Evolutionary conservation across 2,797 vertebrate species (phyloP).

Genomic region (Percopsis omiscomaycus): DNA sequence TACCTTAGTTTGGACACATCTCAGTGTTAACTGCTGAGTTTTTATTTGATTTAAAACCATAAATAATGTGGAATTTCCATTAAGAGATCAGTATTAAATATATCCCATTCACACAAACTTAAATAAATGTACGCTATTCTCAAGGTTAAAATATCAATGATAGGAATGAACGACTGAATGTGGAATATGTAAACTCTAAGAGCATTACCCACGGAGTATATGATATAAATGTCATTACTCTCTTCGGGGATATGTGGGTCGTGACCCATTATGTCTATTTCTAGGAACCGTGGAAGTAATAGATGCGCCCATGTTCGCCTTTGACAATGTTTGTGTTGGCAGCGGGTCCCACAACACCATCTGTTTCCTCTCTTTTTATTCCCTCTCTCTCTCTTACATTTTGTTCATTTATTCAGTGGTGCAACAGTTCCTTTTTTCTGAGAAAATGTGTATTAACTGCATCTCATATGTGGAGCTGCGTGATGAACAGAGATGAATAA

Average conservation of each 20-base stretch:
- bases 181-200: background rate
- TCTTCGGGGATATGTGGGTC: conserved; percentile 38
- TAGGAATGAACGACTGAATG: too few species aligned
- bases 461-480: background rate
- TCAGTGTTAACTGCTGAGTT: background rate
- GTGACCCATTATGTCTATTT: conserved; percentile 44
- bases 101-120: background rate
- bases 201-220: conserved; percentile 15
- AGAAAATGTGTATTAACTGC: background rate
- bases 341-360: conserved; percentile 44
- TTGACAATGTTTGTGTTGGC: conserved; percentile 74
- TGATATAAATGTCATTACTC: conserved; percentile 37
- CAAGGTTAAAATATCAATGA: too few species aligned
- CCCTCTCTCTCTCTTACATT: conserved; percentile 8
- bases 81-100: background rate
- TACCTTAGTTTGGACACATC: too few species aligned
- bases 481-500: background rate
- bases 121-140: too few species aligned
- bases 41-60: background rate
- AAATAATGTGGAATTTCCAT: too few species aligned
- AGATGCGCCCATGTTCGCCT: conserved; percentile 43
- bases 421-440: background rate
- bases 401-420: conserved; percentile 13
- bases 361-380: conserved; percentile 64
- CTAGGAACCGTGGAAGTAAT: conserved; percentile 43